A percentile compares a stretch with the other conserved stretches of the same genome.
These are phyloP conservation scores for Cheilosia pagana DNA, from an alignment of 2,888 invertebrate genomes.

Conservation along the genomic window DNA sequence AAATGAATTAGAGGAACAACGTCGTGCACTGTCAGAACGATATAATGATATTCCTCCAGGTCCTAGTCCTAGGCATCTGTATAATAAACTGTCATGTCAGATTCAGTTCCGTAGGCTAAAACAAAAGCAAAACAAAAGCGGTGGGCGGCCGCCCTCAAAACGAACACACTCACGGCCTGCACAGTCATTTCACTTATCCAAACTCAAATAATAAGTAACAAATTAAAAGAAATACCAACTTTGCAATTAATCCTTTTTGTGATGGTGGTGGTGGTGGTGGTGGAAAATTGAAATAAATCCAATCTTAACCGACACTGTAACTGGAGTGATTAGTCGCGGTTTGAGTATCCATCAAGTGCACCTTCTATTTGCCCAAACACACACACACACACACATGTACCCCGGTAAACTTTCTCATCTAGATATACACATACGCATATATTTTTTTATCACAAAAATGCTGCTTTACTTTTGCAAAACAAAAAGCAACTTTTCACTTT, in stretches of 20 bases:
- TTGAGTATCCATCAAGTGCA: slow-evolving; percentile 54
- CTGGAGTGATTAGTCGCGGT: slow-evolving; percentile 14
- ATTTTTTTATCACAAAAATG: slow-evolving; percentile 50
- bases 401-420: slow-evolving; percentile 2
- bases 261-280: background rate
- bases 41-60: background rate
- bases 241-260: slow-evolving; percentile 68
- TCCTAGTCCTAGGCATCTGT: background rate
- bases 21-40: slow-evolving; percentile 9
- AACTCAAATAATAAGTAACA: slow-evolving; percentile 17
- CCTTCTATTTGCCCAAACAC: slow-evolving; percentile 39
- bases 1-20: slow-evolving; percentile 27
- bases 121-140: too few relatives aligned
- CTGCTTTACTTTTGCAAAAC: slow-evolving; percentile 22
- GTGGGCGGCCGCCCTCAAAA: background rate
- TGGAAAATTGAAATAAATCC: slow-evolving; percentile 19
- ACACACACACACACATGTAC: slow-evolving; percentile 19
- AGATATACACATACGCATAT: background rate
- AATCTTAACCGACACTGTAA: slow-evolving; percentile 14
- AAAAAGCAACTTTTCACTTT: slow-evolving; percentile 23
- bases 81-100: too few relatives aligned
- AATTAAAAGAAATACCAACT: slow-evolving; percentile 56
- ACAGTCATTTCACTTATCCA: slow-evolving; percentile 22
- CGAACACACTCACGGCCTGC: slow-evolving; percentile 29
- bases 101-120: too few relatives aligned